Percentiles rank a stretch among this genome's conserved stretches.
Conservation (phyloP, 2,888 invertebrate species). For the Campoplex nolae region DNA sequence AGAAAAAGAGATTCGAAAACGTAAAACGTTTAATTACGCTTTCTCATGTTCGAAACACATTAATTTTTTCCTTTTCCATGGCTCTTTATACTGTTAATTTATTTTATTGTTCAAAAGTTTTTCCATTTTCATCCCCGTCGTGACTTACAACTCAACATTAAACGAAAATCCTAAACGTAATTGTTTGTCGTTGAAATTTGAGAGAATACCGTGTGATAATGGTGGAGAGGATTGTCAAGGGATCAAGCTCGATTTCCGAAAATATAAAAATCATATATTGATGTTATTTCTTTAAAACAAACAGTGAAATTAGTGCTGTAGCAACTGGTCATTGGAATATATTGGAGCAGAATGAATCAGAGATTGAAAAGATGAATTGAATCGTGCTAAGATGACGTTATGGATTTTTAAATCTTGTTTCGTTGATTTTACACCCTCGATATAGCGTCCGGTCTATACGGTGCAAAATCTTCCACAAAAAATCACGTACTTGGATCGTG, state of each 20-base stretch:
- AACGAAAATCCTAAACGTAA: not conserved
- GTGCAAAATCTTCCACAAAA: slow-evolving; percentile 11
- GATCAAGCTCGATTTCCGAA: not conserved
- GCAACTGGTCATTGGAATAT: not conserved
- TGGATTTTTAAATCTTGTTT: not conserved
- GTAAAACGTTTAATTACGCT: too few species aligned
- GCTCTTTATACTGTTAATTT: not conserved
- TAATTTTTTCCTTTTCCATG: not conserved
- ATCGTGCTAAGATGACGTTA: not conserved
- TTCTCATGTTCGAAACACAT: too few species aligned
- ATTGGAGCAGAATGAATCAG: not conserved
- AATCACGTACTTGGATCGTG: not conserved
- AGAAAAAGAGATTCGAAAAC: too few species aligned
- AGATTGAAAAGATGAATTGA: not conserved
- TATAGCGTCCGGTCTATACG: slow-evolving; percentile 38
- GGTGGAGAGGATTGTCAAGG: not conserved
- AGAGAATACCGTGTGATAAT: not conserved
- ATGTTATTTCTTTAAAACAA: not conserved
- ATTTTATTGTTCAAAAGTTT: not conserved
- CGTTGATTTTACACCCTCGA: not conserved
- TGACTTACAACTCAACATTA: not conserved
- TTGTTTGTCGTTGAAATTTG: not conserved
- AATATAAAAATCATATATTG: not conserved
- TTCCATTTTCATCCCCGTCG: not conserved
- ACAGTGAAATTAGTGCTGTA: not conserved